Base-by-base conservation (phyloP, 1,140 invertebrate species). In the Drosophila arawakana region DNA sequence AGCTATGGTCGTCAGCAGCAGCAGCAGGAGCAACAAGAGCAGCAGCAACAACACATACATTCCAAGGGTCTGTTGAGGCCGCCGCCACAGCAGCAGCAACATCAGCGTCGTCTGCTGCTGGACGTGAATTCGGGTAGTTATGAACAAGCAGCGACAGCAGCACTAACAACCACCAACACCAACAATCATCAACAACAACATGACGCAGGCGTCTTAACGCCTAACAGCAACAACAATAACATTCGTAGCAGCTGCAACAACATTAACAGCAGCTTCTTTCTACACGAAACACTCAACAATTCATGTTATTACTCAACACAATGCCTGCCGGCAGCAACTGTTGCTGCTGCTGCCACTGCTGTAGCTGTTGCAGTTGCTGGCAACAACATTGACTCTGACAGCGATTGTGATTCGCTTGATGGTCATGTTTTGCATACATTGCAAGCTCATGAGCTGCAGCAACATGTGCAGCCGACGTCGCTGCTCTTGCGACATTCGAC, bases 41-140 rank as follows among this genome's bases (percentile, higher is more conserved):
- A 65, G 11, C 81, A 76, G 37, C 73, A 75, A 39, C 79, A 77
- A 72, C 76, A 74, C 15, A 72, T 89, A 89, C 84, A 89, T 89
- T 89, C 84, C 84, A 89, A 90, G 70, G 72, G 81, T 35, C 78
- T 90, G 21, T 46, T 90, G 57, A 73, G 74, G 63, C 84, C 80
- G 66, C 81, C 84, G 57, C 80, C 68, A 46, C 81, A 78, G 47
- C 85, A 86, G 58, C 68, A 43, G 11, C 83, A 83, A 57, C 70
- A 78, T 55, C 72, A 76, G 47, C 85, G 84, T 44, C 85, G 84
- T 2, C 59, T 89, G 76, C 78, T 86, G 71, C 71, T 90, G 81
- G 90, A 91, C 52, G 76, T 81, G 37, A 86, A 91, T 89, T 86
- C 84, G 78, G 91, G 91, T 91, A 91, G 76, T 77, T 91, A 91